Percentiles rank a stretch among this genome's conserved stretches.
These are phyloP conservation scores for Agrotis segetum DNA, from an alignment of 2,888 invertebrate genomes.

Conservation along the genomic window DNA sequence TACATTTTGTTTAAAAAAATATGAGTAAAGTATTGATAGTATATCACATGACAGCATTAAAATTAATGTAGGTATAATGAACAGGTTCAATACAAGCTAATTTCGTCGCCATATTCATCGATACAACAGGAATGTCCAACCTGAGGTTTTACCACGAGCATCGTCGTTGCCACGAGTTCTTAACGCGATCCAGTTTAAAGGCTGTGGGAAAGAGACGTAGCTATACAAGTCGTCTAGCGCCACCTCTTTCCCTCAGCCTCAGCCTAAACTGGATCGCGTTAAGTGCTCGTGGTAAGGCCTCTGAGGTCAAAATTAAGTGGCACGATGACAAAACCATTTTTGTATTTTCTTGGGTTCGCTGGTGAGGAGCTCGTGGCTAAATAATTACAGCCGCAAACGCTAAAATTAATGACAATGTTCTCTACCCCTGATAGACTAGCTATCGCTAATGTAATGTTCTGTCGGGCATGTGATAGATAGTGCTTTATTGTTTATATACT, in stretches of 20 bases:
- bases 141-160: too few species aligned
- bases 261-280: too few species aligned
- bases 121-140: conserved; percentile 13
- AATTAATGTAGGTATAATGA: background rate
- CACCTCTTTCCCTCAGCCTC: too few species aligned
- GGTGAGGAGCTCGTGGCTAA: too few species aligned
- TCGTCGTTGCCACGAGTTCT: too few species aligned
- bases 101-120: conserved; percentile 17
- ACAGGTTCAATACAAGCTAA: background rate
- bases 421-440: conserved; percentile 14
- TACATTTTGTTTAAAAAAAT: background rate
- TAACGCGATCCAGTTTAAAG: too few species aligned
- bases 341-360: too few species aligned
- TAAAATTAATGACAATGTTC: conserved; percentile 10
- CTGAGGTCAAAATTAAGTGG: background rate
- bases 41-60: conserved; percentile 7
- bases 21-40: background rate
- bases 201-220: too few species aligned
- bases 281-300: too few species aligned
- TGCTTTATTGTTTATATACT: conserved; percentile 15
- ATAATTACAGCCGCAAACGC: too few species aligned
- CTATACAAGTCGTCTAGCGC: too few species aligned
- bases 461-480: conserved; percentile 44
- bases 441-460: conserved; percentile 35
- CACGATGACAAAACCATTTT: too few species aligned